Conservation (phyloP, 2,113 vertebrate species). For the Callospermophilus lateralis region DNA sequence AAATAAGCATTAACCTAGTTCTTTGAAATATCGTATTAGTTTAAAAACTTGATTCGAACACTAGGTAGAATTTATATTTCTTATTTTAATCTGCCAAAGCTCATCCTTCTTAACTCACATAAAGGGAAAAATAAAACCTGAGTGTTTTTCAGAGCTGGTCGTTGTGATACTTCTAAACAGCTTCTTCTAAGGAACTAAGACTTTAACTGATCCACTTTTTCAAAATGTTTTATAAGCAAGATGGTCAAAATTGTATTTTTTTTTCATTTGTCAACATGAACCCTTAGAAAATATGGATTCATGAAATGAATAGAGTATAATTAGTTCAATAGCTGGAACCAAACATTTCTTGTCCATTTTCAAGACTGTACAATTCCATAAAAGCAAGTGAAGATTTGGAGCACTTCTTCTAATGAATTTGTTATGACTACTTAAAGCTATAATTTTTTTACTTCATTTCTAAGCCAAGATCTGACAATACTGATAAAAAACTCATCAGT, state of each 20-base stretch:
- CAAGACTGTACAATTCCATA: not conserved
- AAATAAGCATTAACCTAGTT: not conserved
- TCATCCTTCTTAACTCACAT: not conserved
- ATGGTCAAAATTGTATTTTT: not conserved
- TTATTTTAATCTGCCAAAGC: not conserved
- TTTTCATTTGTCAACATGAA: not conserved
- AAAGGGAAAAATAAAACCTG: not conserved
- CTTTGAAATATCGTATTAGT: not conserved
- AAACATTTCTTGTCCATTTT: not conserved
- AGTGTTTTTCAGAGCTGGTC: not conserved
- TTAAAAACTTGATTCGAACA: not conserved
- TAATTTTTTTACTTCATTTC: not conserved
- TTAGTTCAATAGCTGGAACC: not conserved
- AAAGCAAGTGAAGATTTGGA: not conserved
- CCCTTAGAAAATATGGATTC: not conserved
- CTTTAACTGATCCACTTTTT: not conserved
- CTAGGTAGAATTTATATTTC: not conserved
- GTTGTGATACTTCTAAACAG: not conserved
- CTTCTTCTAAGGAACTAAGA: not conserved
- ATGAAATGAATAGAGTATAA: not conserved
- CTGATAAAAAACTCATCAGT: not conserved
- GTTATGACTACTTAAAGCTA: not conserved
- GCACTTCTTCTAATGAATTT: not conserved
- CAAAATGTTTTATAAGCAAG: slow-evolving; percentile 10
- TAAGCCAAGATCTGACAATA: not conserved